phyloP scores from a whole-genome alignment of 2,113 vertebrate species.

The Pampusana beccarii region DNA sequence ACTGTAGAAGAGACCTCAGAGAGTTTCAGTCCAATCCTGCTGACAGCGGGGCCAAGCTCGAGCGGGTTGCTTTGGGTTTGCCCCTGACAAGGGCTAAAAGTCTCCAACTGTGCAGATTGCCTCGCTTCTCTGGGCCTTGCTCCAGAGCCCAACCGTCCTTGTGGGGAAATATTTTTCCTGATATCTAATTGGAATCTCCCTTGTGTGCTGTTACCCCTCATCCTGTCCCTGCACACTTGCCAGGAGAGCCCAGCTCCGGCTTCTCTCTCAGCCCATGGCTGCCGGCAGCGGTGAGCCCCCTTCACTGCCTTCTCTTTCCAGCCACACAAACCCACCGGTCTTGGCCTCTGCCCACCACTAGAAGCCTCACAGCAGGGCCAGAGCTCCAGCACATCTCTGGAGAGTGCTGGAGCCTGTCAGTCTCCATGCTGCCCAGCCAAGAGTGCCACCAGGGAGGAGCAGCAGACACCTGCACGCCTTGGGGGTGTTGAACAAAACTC shows the following conservation, averaged over 20 bases:
- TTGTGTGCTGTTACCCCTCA: not conserved
- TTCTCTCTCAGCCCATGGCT: not conserved
- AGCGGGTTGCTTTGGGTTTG: not conserved
- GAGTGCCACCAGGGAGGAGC: not conserved
- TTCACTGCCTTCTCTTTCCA: not conserved
- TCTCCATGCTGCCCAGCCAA: not conserved
- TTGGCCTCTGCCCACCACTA: not conserved
- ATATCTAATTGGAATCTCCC: not conserved
- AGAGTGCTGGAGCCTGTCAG: not conserved
- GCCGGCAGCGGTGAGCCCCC: fast-evolving
- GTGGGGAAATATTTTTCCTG: not conserved
- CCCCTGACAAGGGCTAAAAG: not conserved
- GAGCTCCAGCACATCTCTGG: not conserved
- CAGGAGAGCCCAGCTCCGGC: not conserved
- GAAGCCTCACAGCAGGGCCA: not conserved
- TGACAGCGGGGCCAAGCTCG: not conserved
- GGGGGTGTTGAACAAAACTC: not conserved
- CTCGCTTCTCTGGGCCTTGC: not conserved
- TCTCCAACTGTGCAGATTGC: not conserved
- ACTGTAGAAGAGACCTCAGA: not conserved
- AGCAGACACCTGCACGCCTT: not conserved
- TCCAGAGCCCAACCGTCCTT: not conserved
- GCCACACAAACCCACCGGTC: not conserved
- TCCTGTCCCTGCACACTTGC: not conserved
- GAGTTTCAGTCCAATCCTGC: not conserved